phyloP scores from a whole-genome alignment of 2,113 vertebrate genomes.

The Lagopus leucura region DNA sequence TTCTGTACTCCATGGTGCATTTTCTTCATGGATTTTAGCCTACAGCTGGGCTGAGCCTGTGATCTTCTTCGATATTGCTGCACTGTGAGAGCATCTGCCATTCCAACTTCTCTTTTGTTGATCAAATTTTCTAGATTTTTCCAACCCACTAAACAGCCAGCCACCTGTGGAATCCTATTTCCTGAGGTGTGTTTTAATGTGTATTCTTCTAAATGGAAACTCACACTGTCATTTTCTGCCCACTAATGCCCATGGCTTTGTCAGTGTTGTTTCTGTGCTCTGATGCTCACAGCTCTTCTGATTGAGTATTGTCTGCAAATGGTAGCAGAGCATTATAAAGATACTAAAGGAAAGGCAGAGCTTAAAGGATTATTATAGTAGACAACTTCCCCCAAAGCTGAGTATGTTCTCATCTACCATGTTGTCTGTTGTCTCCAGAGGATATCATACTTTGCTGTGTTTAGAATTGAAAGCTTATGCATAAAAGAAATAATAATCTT shows the following conservation, averaged over 20 bases:
- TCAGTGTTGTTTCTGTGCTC: neutral
- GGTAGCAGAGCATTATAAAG: conserved; percentile 1
- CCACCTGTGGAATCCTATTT: neutral
- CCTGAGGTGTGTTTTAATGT: neutral
- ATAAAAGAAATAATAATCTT: neutral
- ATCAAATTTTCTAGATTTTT: neutral
- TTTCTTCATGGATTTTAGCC: neutral
- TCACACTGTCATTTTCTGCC: conserved; percentile 34
- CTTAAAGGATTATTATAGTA: neutral
- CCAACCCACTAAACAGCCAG: neutral
- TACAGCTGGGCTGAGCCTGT: neutral
- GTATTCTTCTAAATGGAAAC: conserved; percentile 19
- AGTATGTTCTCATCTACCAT: neutral
- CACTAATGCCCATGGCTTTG: conserved; percentile 14
- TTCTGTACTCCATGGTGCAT: neutral
- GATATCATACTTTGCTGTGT: neutral
- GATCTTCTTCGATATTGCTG: neutral
- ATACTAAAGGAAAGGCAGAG: neutral
- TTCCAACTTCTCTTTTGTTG: neutral
- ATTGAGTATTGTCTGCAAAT: conserved; percentile 51
- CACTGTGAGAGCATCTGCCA: neutral
- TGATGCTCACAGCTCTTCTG: conserved; percentile 17
- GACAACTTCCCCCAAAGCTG: neutral
- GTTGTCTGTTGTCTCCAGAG: neutral
- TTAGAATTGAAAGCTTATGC: neutral